phyloP scores from a whole-genome alignment of 2,113 vertebrate species.

The Heliornis fulica region DNA sequence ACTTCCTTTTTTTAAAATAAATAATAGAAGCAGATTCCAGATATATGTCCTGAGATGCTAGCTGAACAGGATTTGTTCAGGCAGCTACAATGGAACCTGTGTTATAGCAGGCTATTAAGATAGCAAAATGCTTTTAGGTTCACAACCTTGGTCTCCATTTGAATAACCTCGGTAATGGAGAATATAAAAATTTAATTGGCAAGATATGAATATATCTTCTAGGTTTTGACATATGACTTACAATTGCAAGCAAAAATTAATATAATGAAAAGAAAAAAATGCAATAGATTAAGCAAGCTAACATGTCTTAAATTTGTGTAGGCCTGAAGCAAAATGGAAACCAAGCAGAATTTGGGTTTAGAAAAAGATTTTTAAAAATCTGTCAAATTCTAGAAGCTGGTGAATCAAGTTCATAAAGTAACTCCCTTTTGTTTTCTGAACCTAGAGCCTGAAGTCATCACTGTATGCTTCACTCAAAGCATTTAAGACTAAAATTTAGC shows the following conservation, averaged over 20 bases:
- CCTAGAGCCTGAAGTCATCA: background rate
- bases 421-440: background rate
- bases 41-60: background rate
- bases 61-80: background rate
- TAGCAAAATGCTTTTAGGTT: background rate
- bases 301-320: background rate
- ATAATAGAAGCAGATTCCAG: background rate
- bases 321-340: background rate
- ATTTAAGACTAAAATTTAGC: background rate
- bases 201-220: background rate
- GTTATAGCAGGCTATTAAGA: background rate
- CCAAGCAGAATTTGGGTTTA: background rate
- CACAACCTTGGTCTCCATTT: background rate
- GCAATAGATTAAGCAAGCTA: background rate
- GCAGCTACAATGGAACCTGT: background rate
- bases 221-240: background rate
- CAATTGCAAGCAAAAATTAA: background rate
- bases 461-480: background rate
- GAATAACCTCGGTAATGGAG: background rate
- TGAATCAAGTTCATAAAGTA: background rate
- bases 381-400: background rate
- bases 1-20: rapidly evolving
- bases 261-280: background rate
- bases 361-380: background rate
- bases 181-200: background rate